phyloP scores from a whole-genome alignment of 2,888 invertebrate genomes.

The Embidobia sp. region DNA sequence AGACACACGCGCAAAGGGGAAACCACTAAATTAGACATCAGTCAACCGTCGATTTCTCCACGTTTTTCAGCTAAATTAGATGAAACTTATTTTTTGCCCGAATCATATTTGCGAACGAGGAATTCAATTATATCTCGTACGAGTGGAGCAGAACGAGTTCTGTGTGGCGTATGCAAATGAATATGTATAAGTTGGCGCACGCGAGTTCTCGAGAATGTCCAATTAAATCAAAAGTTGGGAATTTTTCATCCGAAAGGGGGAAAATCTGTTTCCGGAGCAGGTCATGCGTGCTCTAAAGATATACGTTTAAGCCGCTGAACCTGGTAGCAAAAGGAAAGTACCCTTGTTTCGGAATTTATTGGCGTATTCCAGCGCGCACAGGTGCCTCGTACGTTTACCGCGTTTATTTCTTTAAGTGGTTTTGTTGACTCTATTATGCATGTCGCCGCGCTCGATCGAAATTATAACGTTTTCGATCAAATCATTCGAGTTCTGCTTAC shows the following conservation, averaged over 20 bases:
- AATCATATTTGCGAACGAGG: neutral
- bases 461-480: too few relatives aligned
- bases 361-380: conserved; percentile 27
- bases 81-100: too few relatives aligned
- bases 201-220: conserved; percentile 38
- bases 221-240: conserved; percentile 41
- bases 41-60: too few relatives aligned
- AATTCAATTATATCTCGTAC: conserved; percentile 18
- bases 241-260: conserved; percentile 37
- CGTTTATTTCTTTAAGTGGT: conserved; percentile 21
- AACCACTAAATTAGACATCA: too few relatives aligned
- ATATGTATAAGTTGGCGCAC: conserved; percentile 16
- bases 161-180: conserved; percentile 23
- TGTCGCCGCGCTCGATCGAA: neutral
- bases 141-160: conserved; percentile 10
- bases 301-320: conserved; percentile 13
- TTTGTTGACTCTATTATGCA: conserved; percentile 13
- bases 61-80: too few relatives aligned
- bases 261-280: conserved; percentile 46
- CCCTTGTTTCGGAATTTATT: conserved; percentile 41
- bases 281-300: conserved; percentile 35
- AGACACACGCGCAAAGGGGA: too few relatives aligned
- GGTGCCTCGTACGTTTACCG: conserved; percentile 29
- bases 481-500: too few relatives aligned
- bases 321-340: conserved; percentile 35